A percentile compares a stretch with the other conserved stretches of the same genome.
phyloP scores from a whole-genome alignment of 2,113 vertebrate genomes.

The Centropus unirufus region DNA sequence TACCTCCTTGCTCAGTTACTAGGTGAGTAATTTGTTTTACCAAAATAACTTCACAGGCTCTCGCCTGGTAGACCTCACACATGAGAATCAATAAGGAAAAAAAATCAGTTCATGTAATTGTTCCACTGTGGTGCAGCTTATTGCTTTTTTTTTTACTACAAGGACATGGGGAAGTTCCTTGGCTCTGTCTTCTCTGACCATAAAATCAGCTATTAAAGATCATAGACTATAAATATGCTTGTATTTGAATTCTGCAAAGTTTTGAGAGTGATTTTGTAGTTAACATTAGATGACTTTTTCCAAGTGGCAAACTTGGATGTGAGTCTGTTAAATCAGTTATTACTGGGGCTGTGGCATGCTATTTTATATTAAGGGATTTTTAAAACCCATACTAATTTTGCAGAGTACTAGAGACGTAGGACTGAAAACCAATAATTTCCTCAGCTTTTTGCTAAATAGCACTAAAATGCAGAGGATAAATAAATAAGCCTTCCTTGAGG shows the following conservation, averaged over 20 bases:
- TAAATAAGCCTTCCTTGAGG: not conserved
- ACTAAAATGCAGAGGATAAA: conserved; percentile 19
- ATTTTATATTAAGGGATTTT: not conserved
- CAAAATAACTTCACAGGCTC: not conserved
- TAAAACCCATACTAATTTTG: not conserved
- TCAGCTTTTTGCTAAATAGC: not conserved
- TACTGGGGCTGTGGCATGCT: not conserved
- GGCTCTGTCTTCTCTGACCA: not conserved
- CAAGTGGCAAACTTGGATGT: not conserved
- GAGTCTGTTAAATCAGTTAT: not conserved
- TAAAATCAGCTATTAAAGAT: not conserved
- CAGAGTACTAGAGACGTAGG: not conserved
- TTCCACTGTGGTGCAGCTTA: not conserved
- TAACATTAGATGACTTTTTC: not conserved
- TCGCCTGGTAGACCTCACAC: not conserved
- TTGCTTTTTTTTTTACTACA: not conserved
- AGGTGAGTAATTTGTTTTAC: not conserved
- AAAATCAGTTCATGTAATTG: not conserved
- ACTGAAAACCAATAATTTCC: not conserved
- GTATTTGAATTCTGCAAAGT: not conserved
- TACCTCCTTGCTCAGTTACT: not conserved
- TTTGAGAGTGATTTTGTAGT: not conserved
- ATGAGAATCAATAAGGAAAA: not conserved
- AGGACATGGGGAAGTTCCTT: not conserved
- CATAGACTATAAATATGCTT: not conserved